phyloP scores from a whole-genome alignment of 2,113 vertebrate species.

The Mobula birostris region DNA sequence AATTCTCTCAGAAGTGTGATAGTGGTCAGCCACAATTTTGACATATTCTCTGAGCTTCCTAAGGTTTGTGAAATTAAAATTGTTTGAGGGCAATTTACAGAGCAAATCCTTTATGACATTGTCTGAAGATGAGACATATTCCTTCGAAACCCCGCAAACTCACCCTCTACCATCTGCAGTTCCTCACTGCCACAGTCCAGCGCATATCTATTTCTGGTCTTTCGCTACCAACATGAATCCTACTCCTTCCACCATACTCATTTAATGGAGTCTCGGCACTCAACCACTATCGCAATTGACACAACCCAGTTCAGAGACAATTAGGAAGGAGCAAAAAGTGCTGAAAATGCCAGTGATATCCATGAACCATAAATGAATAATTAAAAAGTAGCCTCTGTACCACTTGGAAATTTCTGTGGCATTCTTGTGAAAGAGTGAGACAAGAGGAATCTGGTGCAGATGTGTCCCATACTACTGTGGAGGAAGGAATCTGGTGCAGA shows the following conservation, averaged over 20 bases:
- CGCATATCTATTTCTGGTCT: not conserved
- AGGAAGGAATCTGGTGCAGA: too few species aligned
- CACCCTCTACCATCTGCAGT: not conserved
- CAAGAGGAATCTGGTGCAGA: too few species aligned
- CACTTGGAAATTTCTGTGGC: too few species aligned
- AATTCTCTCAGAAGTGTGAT: not conserved
- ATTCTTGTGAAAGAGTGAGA: too few species aligned
- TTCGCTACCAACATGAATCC: not conserved
- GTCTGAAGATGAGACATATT: not conserved
- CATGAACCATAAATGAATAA: too few species aligned
- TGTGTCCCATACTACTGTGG: too few species aligned
- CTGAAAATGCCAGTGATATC: too few species aligned
- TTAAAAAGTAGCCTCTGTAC: too few species aligned
- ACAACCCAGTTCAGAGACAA: too few species aligned
- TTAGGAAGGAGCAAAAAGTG: too few species aligned
- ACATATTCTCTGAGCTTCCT: not conserved
- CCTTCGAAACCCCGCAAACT: not conserved
- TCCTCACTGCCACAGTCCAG: not conserved
- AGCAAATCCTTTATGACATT: not conserved
- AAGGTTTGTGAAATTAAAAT: not conserved
- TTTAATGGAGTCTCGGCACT: not conserved
- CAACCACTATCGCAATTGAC: not conserved
- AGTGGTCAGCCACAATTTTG: not conserved
- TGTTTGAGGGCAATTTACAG: not conserved
- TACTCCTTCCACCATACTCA: not conserved